Evolutionary conservation across 2,113 vertebrate genomes (phyloP).

Genomic region (Progne subis): DNA sequence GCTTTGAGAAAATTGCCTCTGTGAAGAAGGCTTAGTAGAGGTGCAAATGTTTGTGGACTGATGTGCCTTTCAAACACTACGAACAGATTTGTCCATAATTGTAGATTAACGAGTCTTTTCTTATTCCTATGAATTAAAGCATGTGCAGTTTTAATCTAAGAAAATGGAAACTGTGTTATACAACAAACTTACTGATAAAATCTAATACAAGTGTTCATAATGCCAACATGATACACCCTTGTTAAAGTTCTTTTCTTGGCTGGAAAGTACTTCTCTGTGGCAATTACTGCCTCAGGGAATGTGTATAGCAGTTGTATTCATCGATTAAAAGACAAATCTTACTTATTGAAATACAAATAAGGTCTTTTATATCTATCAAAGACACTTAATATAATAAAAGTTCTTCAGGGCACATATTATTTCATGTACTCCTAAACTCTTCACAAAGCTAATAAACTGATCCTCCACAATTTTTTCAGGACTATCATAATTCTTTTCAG

Average conservation of each 20-base stretch:
- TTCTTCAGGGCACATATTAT: slow-evolving; percentile 50
- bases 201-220: slow-evolving; percentile 7
- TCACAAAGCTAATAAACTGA: slow-evolving; percentile 45
- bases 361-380: slow-evolving; percentile 54
- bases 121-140: not conserved
- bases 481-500: slow-evolving; percentile 17
- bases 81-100: not conserved
- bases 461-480: slow-evolving; percentile 20
- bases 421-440: slow-evolving; percentile 39
- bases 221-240: not conserved
- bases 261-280: slow-evolving; percentile 29
- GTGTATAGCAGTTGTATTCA: slow-evolving; percentile 46
- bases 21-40: not conserved
- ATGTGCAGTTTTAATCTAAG: not conserved
- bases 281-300: slow-evolving; percentile 46
- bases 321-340: slow-evolving; percentile 67
- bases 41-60: not conserved
- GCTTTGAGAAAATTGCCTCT: slow-evolving; percentile 40
- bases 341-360: slow-evolving; percentile 59
- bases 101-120: not conserved
- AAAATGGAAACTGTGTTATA: not conserved
- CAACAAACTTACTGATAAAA: slow-evolving; percentile 19
- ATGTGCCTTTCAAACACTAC: not conserved
- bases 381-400: slow-evolving; percentile 27
- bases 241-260: not conserved